phyloP scores from a whole-genome alignment of 2,797 vertebrate genomes.

The Cottoperca gobio region DNA sequence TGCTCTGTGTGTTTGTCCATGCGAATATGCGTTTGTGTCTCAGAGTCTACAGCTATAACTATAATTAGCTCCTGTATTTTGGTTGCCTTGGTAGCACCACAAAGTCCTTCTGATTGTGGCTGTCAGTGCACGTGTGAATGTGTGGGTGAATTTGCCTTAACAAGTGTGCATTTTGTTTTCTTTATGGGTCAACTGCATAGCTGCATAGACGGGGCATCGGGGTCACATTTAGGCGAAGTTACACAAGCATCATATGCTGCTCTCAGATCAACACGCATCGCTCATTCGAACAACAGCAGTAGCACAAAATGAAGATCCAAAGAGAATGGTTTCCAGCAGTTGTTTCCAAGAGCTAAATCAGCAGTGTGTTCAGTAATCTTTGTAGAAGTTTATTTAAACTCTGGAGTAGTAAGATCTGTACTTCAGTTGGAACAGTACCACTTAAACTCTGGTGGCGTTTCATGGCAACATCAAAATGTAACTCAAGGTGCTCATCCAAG shows the following conservation, averaged over 20 bases:
- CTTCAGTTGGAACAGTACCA: neutral
- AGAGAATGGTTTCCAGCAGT: neutral
- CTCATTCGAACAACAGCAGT: slow-evolving; percentile 1
- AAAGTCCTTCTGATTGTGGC: slow-evolving; percentile 50
- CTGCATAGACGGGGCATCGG: slow-evolving; percentile 14
- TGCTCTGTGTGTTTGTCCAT: slow-evolving; percentile 50
- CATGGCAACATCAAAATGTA: neutral
- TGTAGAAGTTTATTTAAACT: slow-evolving; percentile 5
- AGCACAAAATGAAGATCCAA: neutral
- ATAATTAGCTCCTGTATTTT: slow-evolving; percentile 79
- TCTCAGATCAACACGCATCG: neutral
- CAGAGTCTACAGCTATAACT: slow-evolving; percentile 65
- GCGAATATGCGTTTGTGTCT: slow-evolving; percentile 52
- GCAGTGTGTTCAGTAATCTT: neutral
- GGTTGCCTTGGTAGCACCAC: slow-evolving; percentile 76
- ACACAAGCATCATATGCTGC: slow-evolving; percentile 7
- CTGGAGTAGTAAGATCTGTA: neutral
- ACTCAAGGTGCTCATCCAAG: neutral
- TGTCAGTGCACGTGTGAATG: slow-evolving; percentile 20
- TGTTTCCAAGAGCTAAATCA: slow-evolving; percentile 4
- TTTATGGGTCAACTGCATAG: slow-evolving; percentile 15
- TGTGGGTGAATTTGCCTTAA: slow-evolving; percentile 44
- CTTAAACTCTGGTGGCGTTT: neutral
- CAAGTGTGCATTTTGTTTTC: slow-evolving; percentile 39
- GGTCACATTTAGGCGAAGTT: slow-evolving; percentile 22